Evolutionary conservation across 1,140 invertebrate species (phyloP).

Genomic region (Meloidogyne hapla): DNA sequence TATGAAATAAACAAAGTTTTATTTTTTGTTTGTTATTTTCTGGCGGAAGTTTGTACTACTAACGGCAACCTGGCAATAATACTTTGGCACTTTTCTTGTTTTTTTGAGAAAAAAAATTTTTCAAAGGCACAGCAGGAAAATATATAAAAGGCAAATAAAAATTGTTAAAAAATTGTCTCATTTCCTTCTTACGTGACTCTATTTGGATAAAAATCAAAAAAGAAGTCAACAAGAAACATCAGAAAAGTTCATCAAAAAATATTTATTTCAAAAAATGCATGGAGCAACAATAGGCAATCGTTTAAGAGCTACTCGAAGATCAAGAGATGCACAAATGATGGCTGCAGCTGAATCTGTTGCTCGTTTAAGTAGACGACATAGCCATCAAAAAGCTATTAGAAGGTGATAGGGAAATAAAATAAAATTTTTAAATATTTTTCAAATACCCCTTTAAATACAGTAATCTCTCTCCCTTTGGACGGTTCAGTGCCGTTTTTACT

Average conservation of each 20-base stretch:
- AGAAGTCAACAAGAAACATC: not conserved
- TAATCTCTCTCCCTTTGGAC: no score
- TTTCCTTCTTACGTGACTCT: no score
- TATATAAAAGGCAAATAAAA: not conserved
- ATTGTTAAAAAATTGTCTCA: not conserved
- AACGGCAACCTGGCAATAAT: no score
- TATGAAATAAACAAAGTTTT: not conserved
- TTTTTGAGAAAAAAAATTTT: not conserved
- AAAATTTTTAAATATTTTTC: not conserved
- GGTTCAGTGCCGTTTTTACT: no score
- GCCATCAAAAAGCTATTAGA: slow-evolving; percentile 14
- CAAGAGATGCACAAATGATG: slow-evolving; percentile 16
- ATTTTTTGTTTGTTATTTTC: not conserved
- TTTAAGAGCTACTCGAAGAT: slow-evolving; percentile 14
- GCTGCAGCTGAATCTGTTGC: slow-evolving; percentile 19
- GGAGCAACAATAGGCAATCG: slow-evolving; percentile 20
- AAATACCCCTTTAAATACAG: no score
- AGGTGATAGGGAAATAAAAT: not conserved
- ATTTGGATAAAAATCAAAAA: not conserved
- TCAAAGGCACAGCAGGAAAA: not conserved
- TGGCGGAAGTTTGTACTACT: not conserved
- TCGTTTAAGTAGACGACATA: slow-evolving; percentile 21
- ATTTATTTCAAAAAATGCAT: slow-evolving; percentile 7
- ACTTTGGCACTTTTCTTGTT: no score
- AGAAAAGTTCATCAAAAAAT: not conserved